Evolutionary conservation across 2,113 vertebrate species (phyloP), one percentile per base, ranked within the genome.

Genomic region (Marcusenius ussheri): DNA sequence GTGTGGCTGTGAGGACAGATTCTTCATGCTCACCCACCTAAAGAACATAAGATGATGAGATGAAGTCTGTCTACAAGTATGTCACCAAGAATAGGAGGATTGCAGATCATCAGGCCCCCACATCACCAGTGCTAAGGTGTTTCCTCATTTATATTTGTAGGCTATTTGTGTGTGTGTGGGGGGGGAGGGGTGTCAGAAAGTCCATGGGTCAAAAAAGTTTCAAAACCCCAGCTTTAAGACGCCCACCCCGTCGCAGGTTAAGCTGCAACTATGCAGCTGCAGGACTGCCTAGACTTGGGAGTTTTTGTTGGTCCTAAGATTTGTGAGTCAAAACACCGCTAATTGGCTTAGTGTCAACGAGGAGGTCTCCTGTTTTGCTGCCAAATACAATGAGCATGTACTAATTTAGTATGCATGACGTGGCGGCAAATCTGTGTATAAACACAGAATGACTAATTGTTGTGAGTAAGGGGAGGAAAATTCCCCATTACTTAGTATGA

Each of bases 251-350:
- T 66, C 62, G 10, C 19, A 46, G 9, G 83, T 10, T 42, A 24
- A 50, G 46, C 83, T 39, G 45, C 45, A 13, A 10, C 9, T 10
- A n/a, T 10, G n/a, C 46, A 49, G 8, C 27, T 86, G 83, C 45
- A 27, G 19, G 45, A 50, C 27, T 53, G 85, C n/a, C 6, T 35
- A 35, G 49, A 87, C 50, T 50, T 87, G 31, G 85, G 27, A 53
- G 85, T 87, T 87, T 87, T 50, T 87, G 85, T 87, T 87, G 85
- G n/a, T 53, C n/a, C 13, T 51, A 80, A 80, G 74, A 80, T 86
- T 49, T 87, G 85, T 35, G 86, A 88, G 74, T 80, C 31, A 88
- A 88, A 88, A 58, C 51, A 56, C 17, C 3, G 35, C 87, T 88
- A 88, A 88, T 88, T 35, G 21, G 53, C 56, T 45, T 88, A 80